phyloP scores from a whole-genome alignment of 2,888 invertebrate genomes.

The Trichopoda pennipes region DNA sequence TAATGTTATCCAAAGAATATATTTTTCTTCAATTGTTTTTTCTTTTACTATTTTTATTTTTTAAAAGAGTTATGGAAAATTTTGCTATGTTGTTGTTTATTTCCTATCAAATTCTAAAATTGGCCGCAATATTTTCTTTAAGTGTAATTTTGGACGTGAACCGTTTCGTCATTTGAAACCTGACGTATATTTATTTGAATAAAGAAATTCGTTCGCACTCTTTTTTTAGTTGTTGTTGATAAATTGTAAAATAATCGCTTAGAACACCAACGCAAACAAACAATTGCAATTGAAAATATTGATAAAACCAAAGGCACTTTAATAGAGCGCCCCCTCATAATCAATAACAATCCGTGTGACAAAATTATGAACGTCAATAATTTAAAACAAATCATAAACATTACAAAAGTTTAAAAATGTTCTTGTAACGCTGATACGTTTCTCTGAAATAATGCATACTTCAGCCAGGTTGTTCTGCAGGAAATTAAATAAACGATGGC shows the following conservation, averaged over 20 bases:
- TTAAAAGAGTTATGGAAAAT: not conserved
- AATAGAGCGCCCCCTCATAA: slow-evolving; percentile 1
- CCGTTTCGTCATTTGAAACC: slow-evolving; percentile 11
- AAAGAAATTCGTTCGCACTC: slow-evolving; percentile 21
- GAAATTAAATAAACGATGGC: too few relatives aligned
- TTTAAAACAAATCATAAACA: too few relatives aligned
- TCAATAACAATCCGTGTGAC: slow-evolving; percentile 12
- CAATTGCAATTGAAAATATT: slow-evolving; percentile 26
- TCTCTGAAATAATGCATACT: too few relatives aligned
- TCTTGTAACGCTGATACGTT: too few relatives aligned
- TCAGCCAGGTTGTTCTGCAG: too few relatives aligned
- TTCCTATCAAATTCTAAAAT: too few relatives aligned
- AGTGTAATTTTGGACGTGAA: not conserved
- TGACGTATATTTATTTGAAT: not conserved
- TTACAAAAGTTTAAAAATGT: too few relatives aligned
- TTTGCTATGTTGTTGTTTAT: too few relatives aligned
- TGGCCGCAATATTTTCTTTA: not conserved
- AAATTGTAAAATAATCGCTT: slow-evolving; percentile 28
- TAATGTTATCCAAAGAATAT: too few relatives aligned
- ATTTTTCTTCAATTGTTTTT: not conserved
- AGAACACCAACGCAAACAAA: slow-evolving; percentile 31
- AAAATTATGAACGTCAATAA: not conserved
- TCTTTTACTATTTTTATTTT: not conserved
- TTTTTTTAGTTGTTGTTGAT: not conserved
- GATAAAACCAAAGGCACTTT: slow-evolving; percentile 26